phyloP scores from a whole-genome alignment of 1,140 invertebrate species.

The Habropoda laboriosa region DNA sequence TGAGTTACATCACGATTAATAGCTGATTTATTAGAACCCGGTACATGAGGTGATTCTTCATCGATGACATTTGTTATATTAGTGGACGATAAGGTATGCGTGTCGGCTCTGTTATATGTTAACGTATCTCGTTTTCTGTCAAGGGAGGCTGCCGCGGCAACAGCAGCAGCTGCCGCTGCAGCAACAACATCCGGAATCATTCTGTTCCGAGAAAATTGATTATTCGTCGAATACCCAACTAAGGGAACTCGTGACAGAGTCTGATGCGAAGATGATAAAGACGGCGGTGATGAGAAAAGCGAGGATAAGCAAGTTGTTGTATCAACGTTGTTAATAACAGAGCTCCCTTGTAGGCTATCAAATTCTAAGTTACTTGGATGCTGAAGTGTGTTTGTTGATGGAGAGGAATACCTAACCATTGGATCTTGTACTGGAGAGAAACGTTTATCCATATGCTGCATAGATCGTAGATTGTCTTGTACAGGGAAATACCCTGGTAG shows the following conservation, averaged over 20 bases:
- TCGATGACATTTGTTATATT: slow-evolving; percentile 19
- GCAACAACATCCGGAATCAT: slow-evolving; percentile 60
- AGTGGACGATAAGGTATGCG: background rate
- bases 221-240: slow-evolving; percentile 7
- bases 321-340: slow-evolving; percentile 5
- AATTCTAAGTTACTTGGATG: slow-evolving; percentile 29
- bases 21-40: background rate
- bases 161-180: slow-evolving; percentile 57
- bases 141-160: slow-evolving; percentile 57
- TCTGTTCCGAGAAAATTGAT: slow-evolving; percentile 39
- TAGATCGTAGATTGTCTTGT: slow-evolving; percentile 37
- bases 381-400: background rate
- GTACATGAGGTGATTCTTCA: background rate
- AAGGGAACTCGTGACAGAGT: slow-evolving; percentile 16
- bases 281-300: slow-evolving; percentile 23
- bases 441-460: slow-evolving; percentile 48
- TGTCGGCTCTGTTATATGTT: slow-evolving; percentile 13
- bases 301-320: slow-evolving; percentile 13
- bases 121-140: slow-evolving; percentile 41
- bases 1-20: slow-evolving; percentile 4
- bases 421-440: slow-evolving; percentile 27
- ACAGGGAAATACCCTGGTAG: slow-evolving; percentile 41
- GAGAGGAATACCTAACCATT: slow-evolving; percentile 34
- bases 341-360: slow-evolving; percentile 32
- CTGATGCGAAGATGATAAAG: slow-evolving; percentile 44